A percentile compares a stretch with the other conserved stretches of the same genome.
Conservation (phyloP, 2,113 vertebrate species). For the Felis chaus region DNA sequence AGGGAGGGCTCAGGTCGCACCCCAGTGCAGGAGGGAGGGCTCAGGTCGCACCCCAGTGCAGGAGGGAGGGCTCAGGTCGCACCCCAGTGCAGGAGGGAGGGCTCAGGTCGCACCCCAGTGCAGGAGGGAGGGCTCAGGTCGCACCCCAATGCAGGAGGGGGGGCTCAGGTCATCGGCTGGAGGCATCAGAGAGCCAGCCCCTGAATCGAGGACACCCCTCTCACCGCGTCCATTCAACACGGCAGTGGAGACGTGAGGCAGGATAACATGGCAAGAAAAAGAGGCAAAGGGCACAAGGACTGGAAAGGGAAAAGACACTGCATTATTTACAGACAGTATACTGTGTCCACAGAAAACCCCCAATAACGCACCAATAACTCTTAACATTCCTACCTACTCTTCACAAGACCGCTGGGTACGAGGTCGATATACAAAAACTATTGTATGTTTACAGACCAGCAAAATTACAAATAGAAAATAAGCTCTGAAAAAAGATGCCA, state of each 20-base stretch:
- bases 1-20: too few species aligned
- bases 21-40: accelerated
- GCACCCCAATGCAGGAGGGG: accelerated
- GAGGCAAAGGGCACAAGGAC: accelerated
- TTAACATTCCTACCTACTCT: background rate
- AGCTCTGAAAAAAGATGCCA: background rate
- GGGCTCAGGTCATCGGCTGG: accelerated
- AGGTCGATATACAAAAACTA: background rate
- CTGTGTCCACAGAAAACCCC: background rate
- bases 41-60: too few species aligned
- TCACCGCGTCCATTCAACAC: accelerated
- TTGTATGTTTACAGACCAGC: background rate
- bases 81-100: too few species aligned
- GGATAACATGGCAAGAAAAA: background rate
- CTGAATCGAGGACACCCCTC: accelerated
- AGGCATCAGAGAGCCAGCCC: accelerated
- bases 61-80: too few species aligned
- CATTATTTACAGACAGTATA: accelerated
- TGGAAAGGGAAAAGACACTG: background rate
- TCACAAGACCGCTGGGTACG: too few species aligned
- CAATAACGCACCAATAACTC: accelerated
- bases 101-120: too few species aligned
- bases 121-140: accelerated
- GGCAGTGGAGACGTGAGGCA: background rate
- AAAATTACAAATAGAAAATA: background rate